Base-by-base conservation (phyloP, 1,140 invertebrate genomes). In the Drosophila hydei region DNA sequence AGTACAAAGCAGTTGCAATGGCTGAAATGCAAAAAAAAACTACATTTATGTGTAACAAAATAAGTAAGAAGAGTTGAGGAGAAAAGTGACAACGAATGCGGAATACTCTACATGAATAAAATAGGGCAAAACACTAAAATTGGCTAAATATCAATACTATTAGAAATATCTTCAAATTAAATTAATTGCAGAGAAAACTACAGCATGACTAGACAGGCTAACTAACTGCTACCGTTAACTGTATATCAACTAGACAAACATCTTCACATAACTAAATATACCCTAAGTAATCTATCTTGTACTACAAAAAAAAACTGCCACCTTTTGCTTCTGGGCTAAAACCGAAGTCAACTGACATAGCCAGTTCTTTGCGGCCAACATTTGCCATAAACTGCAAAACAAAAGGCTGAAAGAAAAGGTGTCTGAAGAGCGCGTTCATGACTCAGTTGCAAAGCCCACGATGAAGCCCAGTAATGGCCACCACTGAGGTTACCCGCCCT, bases 401-500 rank as follows among this genome's bases (percentile, higher is more conserved):
- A 63, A 55, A 58, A 55, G 60, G 43, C 42, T 55, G 11, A 38
- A 56, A 72, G 69, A 72, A 72, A 68, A 55, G 30, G 61, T 45
- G 76, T 70, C 47, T 71, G 71, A 62, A 76, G 67, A 80, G 77
- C 73, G 77, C 73, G 54, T 72, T 76, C 59, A 84, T 83, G 79
- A 85, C 64, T 85, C 73, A 85, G 77, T 85, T 59, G 30, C 30
- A 9, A 61, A 63, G 51, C 30, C 67, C 65, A 78, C 74, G 50
- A 33, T 33, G 30, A 71, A 56, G 42, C 58, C 45, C 62, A 27
- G 75, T 79, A 75, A 80, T 77, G 74, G 67, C 68, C 62, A 45
- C 52, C 51, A 71, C 23, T 51, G 7, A 14, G 43, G 43, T 21
- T 45, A 21, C 9, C 45, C 16, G 16, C 38, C 38, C 38, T 8